phyloP scores from a whole-genome alignment of 1,140 invertebrate species.

The Schmidtea mediterranea region DNA sequence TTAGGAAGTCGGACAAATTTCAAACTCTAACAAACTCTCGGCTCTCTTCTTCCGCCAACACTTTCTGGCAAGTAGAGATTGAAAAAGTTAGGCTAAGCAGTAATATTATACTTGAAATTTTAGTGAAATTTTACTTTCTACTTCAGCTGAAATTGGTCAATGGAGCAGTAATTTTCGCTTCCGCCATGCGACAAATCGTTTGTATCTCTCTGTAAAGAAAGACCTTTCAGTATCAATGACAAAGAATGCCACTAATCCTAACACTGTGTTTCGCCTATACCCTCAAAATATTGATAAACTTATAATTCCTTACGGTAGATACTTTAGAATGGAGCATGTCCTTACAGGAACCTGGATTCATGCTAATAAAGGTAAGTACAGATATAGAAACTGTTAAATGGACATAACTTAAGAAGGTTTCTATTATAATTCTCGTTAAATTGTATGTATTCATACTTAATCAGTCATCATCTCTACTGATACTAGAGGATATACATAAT shows the following conservation, averaged over 20 bases:
- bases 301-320: constrained; percentile 17
- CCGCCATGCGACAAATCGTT: constrained; percentile 20
- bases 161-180: constrained; percentile 23
- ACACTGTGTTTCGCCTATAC: constrained; percentile 22
- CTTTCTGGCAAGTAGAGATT: constrained; percentile 25
- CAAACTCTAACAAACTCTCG: constrained; percentile 20
- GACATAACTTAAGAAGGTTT: too few relatives aligned
- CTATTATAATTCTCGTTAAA: too few relatives aligned
- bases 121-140: background rate
- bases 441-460: too few relatives aligned
- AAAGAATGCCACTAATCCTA: constrained; percentile 15
- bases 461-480: too few relatives aligned
- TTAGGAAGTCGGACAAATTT: constrained; percentile 21
- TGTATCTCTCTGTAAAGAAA: constrained; percentile 17
- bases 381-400: too few relatives aligned
- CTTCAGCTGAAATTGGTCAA: constrained; percentile 18
- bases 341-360: constrained; percentile 20
- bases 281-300: constrained; percentile 20
- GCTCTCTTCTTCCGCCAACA: constrained; percentile 22
- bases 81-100: constrained; percentile 23
- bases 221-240: constrained; percentile 16
- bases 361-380: constrained; percentile 14
- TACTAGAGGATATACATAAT: too few relatives aligned
- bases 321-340: constrained; percentile 21
- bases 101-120: constrained; percentile 8